phyloP scores from a whole-genome alignment of 2,797 vertebrate genomes.

The Synanceia verrucosa region DNA sequence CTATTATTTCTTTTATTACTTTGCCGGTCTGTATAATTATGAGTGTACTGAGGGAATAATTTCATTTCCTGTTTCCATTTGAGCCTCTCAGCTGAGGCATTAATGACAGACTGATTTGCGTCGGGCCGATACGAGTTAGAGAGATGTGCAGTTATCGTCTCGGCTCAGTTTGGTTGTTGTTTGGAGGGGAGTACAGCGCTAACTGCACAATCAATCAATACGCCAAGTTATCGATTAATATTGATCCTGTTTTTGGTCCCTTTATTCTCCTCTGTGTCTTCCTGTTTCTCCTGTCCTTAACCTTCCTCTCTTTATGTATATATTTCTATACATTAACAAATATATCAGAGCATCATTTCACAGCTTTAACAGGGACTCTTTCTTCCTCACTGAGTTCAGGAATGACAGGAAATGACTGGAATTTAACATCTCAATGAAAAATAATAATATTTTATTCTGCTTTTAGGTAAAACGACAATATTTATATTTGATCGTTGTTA shows the following conservation, averaged over 20 bases:
- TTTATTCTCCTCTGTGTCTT: not conserved
- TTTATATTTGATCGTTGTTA: no score
- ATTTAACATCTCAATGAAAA: no score
- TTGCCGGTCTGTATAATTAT: constrained; percentile 5
- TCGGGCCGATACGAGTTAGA: not conserved
- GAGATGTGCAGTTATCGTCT: constrained; percentile 14
- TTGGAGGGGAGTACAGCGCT: not conserved
- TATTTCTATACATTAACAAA: no score
- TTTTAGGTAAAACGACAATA: no score
- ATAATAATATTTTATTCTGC: no score
- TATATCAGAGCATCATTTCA: no score
- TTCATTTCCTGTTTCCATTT: constrained; percentile 23
- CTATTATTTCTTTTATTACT: constrained; percentile 22
- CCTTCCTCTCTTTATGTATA: not conserved
- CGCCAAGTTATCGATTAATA: not conserved
- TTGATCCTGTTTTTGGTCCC: not conserved
- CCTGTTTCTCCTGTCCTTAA: not conserved
- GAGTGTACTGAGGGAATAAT: not conserved
- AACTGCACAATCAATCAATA: constrained; percentile 11
- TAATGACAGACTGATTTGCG: constrained; percentile 32
- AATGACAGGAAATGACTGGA: no score
- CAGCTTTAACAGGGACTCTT: no score
- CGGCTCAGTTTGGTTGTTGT: constrained; percentile 19
- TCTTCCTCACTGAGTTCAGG: no score
- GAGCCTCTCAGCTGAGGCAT: constrained; percentile 11